Evolutionary conservation across 2,113 vertebrate species (phyloP).

Genomic region (Piaya cayana): DNA sequence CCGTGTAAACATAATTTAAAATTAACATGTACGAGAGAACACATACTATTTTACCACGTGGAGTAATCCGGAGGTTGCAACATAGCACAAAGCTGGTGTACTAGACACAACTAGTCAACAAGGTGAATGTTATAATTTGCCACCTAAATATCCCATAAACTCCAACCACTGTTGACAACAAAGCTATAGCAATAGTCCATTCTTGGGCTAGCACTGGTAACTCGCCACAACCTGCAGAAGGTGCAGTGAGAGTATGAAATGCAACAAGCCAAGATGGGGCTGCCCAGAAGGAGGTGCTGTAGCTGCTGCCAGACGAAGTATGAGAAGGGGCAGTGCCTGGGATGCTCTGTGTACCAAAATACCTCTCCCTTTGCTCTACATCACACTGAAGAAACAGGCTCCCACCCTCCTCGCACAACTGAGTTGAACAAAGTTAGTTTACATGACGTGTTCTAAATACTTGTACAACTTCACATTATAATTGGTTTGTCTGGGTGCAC

Average conservation of each 20-base stretch:
- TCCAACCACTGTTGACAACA: neutral
- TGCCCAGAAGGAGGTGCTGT: neutral
- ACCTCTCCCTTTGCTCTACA: neutral
- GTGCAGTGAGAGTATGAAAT: neutral
- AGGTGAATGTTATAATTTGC: neutral
- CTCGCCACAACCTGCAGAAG: neutral
- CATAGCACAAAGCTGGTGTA: neutral
- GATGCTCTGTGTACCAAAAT: neutral
- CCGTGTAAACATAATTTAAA: slow-evolving; percentile 36
- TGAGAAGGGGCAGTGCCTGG: neutral
- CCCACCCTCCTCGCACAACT: neutral
- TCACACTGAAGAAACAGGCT: neutral
- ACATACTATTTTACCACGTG: neutral
- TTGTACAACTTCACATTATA: neutral
- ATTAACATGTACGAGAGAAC: neutral
- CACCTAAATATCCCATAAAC: neutral
- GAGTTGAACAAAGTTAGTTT: neutral
- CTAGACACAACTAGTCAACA: neutral
- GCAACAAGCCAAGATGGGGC: accelerated
- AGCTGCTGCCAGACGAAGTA: neutral
- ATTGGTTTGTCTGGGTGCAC: neutral
- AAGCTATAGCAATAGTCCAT: neutral
- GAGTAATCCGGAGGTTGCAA: neutral
- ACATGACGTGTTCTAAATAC: neutral
- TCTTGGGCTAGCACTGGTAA: neutral